Percentiles rank a stretch among this genome's conserved stretches.
Conservation (phyloP, 2,797 vertebrate species). For the Salarias fasciatus region DNA sequence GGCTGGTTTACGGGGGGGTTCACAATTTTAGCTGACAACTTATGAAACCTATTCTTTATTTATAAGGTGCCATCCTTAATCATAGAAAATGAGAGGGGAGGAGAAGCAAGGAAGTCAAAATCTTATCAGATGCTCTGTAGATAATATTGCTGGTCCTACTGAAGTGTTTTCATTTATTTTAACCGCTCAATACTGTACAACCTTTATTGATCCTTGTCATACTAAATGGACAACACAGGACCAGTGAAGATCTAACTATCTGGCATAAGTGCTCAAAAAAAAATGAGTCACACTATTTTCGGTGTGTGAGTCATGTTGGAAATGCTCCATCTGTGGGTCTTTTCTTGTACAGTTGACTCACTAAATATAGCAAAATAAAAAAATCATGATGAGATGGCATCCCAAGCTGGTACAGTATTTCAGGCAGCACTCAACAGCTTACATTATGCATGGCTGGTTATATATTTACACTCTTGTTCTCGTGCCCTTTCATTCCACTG, state of each 20-base stretch:
- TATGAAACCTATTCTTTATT: constrained; percentile 14
- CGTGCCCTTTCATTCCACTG: constrained; percentile 7
- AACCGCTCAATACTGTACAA: background rate
- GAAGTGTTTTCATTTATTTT: background rate
- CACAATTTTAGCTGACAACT: constrained; percentile 1
- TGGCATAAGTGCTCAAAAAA: too few relatives aligned
- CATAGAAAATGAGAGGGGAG: too few relatives aligned
- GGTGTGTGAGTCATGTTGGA: background rate
- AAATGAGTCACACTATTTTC: background rate
- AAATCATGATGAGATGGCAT: constrained; percentile 29
- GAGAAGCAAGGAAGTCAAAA: too few relatives aligned
- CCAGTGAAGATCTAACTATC: background rate
- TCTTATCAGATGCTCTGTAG: too few relatives aligned
- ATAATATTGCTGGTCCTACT: background rate
- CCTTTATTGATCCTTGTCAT: background rate
- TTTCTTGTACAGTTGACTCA: background rate
- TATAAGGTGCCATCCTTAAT: background rate
- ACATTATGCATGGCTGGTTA: constrained; percentile 38
- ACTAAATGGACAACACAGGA: background rate
- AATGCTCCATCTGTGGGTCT: background rate
- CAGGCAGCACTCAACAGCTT: constrained; percentile 1
- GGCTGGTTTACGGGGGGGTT: background rate
- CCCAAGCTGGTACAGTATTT: background rate
- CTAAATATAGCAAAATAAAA: constrained; percentile 16
- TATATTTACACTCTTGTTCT: constrained; percentile 15